Percentiles rank a stretch among this genome's conserved stretches.
Evolutionary conservation across 2,797 vertebrate genomes (phyloP).

Genomic region (Characodon lateralis): DNA sequence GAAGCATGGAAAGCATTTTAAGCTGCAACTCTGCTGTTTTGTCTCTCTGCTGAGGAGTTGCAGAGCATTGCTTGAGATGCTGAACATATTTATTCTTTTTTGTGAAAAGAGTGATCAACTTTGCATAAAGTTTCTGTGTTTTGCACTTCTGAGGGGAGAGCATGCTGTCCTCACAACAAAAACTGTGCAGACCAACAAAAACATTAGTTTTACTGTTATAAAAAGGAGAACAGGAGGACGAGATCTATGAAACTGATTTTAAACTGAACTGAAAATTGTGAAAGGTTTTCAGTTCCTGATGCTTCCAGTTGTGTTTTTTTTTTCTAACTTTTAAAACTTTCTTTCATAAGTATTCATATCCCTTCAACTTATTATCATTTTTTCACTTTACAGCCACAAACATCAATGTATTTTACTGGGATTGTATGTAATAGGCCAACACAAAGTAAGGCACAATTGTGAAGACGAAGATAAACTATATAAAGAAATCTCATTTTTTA

Average conservation of each 20-base stretch:
- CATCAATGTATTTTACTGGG: neutral
- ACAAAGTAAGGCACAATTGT: neutral
- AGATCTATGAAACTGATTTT: constrained; percentile 7
- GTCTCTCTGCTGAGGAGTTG: neutral
- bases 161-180: neutral
- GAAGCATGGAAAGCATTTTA: constrained; percentile 22
- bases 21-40: neutral
- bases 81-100: constrained; percentile 5
- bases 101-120: neutral
- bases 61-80: neutral
- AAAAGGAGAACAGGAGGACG: neutral
- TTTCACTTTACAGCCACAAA: neutral
- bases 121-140: neutral
- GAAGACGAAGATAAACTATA: neutral
- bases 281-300: constrained; percentile 25
- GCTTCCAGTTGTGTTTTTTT: neutral
- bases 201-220: no score
- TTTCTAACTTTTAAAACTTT: neutral
- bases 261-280: constrained; percentile 35
- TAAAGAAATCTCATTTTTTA: neutral
- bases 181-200: no score
- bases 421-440: neutral
- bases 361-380: no score
- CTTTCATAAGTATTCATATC: neutral
- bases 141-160: neutral